Base-by-base conservation (phyloP, 1,140 invertebrate species). In the Limonius californicus region DNA sequence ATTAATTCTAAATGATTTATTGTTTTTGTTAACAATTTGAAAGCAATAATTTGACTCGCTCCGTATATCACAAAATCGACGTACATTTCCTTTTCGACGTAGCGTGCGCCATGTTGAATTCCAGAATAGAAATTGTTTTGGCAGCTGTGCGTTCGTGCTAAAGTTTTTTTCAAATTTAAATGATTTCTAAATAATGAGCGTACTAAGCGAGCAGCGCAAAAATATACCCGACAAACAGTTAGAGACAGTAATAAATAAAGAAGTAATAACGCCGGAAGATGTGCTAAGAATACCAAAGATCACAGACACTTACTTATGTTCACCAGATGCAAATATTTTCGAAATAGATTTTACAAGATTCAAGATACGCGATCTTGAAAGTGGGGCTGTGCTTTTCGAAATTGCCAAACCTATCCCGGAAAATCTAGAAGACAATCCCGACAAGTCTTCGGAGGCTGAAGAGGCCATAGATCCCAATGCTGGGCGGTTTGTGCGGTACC, bases 321-420 rank as follows among this genome's bases (percentile, higher is more conserved):
- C 89, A 61, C 91, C 94, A 15, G 94, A 97, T 71, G 95, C 93
- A 18, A 99, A 99, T 80, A 83, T 97, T 57, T 99, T 94, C 80
- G 93, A 97, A 69, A 99, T 99, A 74, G 96, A 99, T 78, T 99
- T 99, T 79, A 97, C 94, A 21, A 84, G 93, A 66, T 99, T 99
- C 78, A 97, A 97, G 82, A 95, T 99, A 64, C 82, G 97, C 59
- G 96, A 99, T 78, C 82, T 99, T 74, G 95, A 98, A 71, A 92
- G 89, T 63, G 93, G 91, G 16, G 89, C 88, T 6, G 86, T 97
- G 39, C 81, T 99, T 18, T 99, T 99, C 82, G 97, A 99, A 83
- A 97, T 99, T 61, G 92, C 93, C 4, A 98, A 99, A 77, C 95
- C 95, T 20, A 83, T 83, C 43, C 74, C 76, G 55, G 81, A 84